These are phyloP conservation scores for Drosophila azteca DNA, from an alignment of 1,140 invertebrate genomes.

Conservation along the genomic window DNA sequence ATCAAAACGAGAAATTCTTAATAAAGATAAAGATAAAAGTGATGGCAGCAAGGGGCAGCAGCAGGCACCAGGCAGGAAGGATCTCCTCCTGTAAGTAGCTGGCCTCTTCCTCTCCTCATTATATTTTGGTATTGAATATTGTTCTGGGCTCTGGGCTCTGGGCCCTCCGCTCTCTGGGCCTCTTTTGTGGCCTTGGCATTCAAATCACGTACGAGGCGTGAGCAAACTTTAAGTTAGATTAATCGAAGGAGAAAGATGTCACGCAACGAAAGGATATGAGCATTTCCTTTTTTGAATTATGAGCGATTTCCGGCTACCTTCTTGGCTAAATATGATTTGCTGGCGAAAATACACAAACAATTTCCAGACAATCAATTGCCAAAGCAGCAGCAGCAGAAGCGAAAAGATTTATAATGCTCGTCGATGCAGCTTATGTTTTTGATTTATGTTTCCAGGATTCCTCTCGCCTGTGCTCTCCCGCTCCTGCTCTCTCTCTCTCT, in stretches of 20 bases:
- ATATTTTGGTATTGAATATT: conserved; percentile 14
- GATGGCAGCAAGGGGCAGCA: conserved; percentile 17
- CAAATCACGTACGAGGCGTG: conserved; percentile 74
- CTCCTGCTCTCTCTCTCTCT: too few species aligned
- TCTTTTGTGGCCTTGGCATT: conserved; percentile 37
- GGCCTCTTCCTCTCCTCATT: conserved; percentile 38
- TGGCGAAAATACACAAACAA: conserved; percentile 38
- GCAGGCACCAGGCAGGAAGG: conserved; percentile 44
- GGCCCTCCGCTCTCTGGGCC: conserved; percentile 17
- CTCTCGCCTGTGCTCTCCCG: neutral
- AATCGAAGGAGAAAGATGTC: conserved; percentile 72
- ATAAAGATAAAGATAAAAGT: conserved; percentile 70
- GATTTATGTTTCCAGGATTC: conserved; percentile 63
- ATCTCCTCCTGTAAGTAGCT: conserved; percentile 30
- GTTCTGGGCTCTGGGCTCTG: conserved; percentile 19
- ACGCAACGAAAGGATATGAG: conserved; percentile 78
- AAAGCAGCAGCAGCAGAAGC: too few species aligned
- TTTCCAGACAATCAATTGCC: conserved; percentile 16
- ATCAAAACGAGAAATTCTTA: conserved; percentile 74
- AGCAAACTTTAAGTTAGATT: conserved; percentile 82
- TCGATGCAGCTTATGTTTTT: conserved; percentile 48
- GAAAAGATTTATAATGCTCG: conserved; percentile 52
- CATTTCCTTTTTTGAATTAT: conserved; percentile 81
- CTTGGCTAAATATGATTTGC: conserved; percentile 75
- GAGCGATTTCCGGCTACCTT: conserved; percentile 58